phyloP scores from a whole-genome alignment of 2,888 invertebrate genomes.

The Tholera decimalis region DNA sequence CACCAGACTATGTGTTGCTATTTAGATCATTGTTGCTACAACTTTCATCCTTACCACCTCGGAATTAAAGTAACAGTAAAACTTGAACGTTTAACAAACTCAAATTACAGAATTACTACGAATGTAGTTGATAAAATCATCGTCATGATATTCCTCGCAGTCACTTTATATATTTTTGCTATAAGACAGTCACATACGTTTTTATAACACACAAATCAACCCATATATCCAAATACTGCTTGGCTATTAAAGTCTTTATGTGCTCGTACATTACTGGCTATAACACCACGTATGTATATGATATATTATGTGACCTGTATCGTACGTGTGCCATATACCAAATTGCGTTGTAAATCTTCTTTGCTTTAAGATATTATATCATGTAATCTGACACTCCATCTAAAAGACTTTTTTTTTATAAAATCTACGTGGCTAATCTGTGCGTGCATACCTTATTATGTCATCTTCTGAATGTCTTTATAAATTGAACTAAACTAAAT shows the following conservation, averaged over 20 bases:
- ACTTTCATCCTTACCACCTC: constrained; percentile 53
- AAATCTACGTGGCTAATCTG: neutral
- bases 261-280: constrained; percentile 1
- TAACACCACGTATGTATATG: constrained; percentile 24
- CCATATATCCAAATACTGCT: neutral
- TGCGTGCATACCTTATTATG: neutral
- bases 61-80: constrained; percentile 33
- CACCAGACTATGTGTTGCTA: constrained; percentile 49
- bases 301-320: constrained; percentile 15
- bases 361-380: constrained; percentile 22
- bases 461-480: neutral
- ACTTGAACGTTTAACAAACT: constrained; percentile 16
- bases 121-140: constrained; percentile 35
- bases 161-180: constrained; percentile 33
- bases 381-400: constrained; percentile 20
- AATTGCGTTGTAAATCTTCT: constrained; percentile 50
- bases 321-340: constrained; percentile 48
- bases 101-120: constrained; percentile 22
- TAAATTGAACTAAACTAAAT: no score
- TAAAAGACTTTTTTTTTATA: constrained; percentile 3
- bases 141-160: constrained; percentile 43
- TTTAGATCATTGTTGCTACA: constrained; percentile 43
- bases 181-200: constrained; percentile 17
- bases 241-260: constrained; percentile 29
- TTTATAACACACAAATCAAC: constrained; percentile 30